These are phyloP conservation scores for Hippopotamyrus pictus DNA, from an alignment of 2,797 vertebrate genomes.

Conservation along the genomic window DNA sequence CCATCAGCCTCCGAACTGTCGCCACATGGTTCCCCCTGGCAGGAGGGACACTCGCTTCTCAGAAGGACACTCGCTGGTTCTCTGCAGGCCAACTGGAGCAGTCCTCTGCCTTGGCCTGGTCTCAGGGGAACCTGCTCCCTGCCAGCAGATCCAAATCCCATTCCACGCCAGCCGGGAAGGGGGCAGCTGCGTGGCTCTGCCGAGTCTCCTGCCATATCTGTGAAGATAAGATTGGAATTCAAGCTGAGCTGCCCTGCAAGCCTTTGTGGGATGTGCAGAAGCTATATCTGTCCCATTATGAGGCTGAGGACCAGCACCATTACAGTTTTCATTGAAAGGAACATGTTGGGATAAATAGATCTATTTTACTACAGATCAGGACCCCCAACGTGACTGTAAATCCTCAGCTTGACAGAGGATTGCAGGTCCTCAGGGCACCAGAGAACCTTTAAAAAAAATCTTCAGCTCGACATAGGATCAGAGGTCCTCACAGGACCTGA, in stretches of 20 bases:
- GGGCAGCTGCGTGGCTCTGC: constrained; percentile 8
- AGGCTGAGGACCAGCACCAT: background rate
- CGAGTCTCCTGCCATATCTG: constrained; percentile 16
- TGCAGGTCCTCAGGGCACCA: background rate
- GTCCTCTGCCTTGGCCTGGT: constrained; percentile 11
- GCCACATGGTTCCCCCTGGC: constrained; percentile 12
- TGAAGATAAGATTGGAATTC: constrained; percentile 22
- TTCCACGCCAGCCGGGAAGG: background rate
- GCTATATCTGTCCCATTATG: background rate
- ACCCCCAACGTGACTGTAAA: background rate
- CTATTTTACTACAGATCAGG: background rate
- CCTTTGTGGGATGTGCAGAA: background rate
- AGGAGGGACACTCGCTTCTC: background rate
- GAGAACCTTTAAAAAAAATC: background rate
- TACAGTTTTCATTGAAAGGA: background rate
- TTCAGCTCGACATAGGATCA: background rate
- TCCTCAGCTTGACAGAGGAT: background rate
- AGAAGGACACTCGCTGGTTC: constrained; percentile 19
- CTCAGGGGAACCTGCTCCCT: constrained; percentile 3
- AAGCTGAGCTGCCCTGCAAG: background rate
- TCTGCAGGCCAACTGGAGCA: constrained; percentile 16
- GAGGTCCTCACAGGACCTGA: background rate
- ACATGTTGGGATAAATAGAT: background rate
- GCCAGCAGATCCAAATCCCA: constrained; percentile 9
- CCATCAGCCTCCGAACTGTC: background rate